Evolutionary conservation across 2,113 vertebrate genomes (phyloP), one percentile per base, ranked within the genome.

Genomic region (Oreotrochilus melanogaster): DNA sequence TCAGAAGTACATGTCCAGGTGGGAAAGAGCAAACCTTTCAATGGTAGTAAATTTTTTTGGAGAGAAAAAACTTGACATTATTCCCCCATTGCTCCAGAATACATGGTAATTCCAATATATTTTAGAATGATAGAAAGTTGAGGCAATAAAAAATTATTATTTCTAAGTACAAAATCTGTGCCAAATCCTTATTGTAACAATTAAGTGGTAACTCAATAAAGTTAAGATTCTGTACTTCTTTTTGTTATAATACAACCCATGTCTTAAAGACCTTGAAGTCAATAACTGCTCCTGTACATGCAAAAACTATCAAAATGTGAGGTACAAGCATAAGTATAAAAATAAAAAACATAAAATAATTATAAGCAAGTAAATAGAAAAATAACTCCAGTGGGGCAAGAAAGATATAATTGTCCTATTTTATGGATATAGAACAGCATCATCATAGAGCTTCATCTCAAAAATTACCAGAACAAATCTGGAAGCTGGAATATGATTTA

Each of bases 41-140:
- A 7, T 45, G 4, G 1, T 30, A 39, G 6, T 30, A 14, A 1
- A 4, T 13, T 62, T 82, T 56, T 60, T 61, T 3, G 7, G 0
- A 48, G 11, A 13, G 5, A 82, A 7, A 1, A 81, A 45, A 7
- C 11, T 13, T 10, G 8, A 16, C 19, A 65, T 10, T 1, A 14
- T 88, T 30, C 21, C 31, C 39, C 9, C 9, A 39, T 64, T 11
- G 9, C 6, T 73, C 9, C 31, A 83, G 11, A 47, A 19, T 45
- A 18, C n/a, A 6, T 3, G 60, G 22, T 14, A 76, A 69, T 60
- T 50, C 19, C 17, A 42, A 1, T 62, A 22, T 78, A 9, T 8
- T 91, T 88, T 30, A 65, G 18, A 85, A 35, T 4, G 4, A 28
- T 65, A 3, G 10, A 66, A 66, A 81, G 3, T 4, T 30, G 7